A percentile compares a stretch with the other conserved stretches of the same genome.
Conservation (phyloP, 2,888 invertebrate species). For the Drosophila sordidapex region DNA sequence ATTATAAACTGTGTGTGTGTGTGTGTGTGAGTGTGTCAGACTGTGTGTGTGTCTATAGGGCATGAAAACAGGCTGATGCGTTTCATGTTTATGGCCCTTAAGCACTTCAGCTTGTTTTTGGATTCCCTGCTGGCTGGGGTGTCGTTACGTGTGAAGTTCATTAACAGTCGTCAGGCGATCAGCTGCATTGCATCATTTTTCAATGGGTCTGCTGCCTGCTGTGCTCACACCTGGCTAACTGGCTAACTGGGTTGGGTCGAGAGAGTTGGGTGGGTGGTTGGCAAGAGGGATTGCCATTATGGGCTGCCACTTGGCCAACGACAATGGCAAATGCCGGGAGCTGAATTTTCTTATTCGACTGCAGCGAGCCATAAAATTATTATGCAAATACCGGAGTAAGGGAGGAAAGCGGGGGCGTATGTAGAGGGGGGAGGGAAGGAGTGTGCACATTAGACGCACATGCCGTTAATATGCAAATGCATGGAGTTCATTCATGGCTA, state of each 20-base stretch:
- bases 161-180: constrained; percentile 63
- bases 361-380: constrained; percentile 78
- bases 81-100: constrained; percentile 32
- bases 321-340: constrained; percentile 61
- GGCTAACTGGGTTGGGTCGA: not conserved
- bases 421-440: constrained; percentile 15
- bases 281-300: constrained; percentile 46
- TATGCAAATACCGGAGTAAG: constrained; percentile 67
- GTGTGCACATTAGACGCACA: constrained; percentile 77
- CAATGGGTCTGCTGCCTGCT: constrained; percentile 41
- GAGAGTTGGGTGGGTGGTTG: not conserved
- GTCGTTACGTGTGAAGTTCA: constrained; percentile 60
- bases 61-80: constrained; percentile 7
- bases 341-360: constrained; percentile 71
- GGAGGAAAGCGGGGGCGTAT: not conserved
- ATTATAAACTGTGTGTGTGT: not conserved
- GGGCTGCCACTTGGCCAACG: constrained; percentile 58
- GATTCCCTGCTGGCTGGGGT: not conserved
- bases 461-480: constrained; percentile 79
- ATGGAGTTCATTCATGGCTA: constrained; percentile 53
- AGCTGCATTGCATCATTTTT: constrained; percentile 61
- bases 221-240: constrained; percentile 30
- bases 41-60: not conserved
- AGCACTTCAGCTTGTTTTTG: constrained; percentile 3
- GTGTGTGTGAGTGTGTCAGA: not conserved